Percentiles rank a stretch among this genome's conserved stretches.
Conservation (phyloP, 2,113 vertebrate genomes). For the Cichladusa arquata region DNA sequence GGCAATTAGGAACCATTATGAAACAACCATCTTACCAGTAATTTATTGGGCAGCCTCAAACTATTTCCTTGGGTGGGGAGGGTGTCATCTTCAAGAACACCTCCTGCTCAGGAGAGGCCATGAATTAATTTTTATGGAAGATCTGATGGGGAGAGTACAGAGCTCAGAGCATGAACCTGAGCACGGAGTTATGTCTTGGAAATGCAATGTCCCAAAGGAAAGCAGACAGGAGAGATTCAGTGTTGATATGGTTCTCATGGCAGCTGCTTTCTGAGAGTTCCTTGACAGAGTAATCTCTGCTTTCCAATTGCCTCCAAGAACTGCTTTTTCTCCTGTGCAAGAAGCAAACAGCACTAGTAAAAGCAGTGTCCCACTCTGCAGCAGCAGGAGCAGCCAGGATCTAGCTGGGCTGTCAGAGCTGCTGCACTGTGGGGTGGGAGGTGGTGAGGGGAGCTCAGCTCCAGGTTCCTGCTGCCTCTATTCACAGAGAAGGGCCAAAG, state of each 20-base stretch:
- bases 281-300: background rate
- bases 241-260: background rate
- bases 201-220: background rate
- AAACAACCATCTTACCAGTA: background rate
- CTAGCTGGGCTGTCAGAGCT: background rate
- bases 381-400: background rate
- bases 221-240: background rate
- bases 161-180: background rate
- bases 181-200: background rate
- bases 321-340: background rate
- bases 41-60: background rate
- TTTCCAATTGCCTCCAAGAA: background rate
- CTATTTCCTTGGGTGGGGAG: background rate
- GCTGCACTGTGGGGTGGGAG: background rate
- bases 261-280: background rate
- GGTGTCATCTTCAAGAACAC: background rate
- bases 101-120: background rate
- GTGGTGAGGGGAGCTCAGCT: background rate
- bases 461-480: background rate
- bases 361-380: background rate
- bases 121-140: background rate
- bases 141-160: background rate
- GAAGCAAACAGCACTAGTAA: background rate
- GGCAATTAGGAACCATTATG: constrained; percentile 33
- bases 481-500: background rate